A percentile compares a stretch with the other conserved stretches of the same genome.
These are phyloP conservation scores for Panthera leo DNA, from an alignment of 2,113 vertebrate genomes.

Conservation along the genomic window DNA sequence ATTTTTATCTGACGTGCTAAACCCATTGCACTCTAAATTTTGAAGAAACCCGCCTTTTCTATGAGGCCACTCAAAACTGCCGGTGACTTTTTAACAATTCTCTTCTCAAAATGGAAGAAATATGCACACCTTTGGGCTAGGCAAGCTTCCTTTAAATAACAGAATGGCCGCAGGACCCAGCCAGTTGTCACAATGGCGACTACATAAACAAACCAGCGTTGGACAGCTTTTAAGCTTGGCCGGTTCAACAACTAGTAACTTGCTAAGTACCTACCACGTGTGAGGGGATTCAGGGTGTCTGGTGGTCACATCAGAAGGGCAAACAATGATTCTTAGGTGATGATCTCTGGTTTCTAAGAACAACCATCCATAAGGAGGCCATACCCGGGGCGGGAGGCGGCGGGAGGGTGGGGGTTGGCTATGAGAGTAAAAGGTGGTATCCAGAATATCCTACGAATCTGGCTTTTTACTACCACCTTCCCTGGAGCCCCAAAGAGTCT, in stretches of 20 bases:
- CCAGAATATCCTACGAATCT: accelerated
- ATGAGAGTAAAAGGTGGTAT: neutral
- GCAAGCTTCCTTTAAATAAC: neutral
- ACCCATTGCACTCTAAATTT: neutral
- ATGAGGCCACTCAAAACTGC: neutral
- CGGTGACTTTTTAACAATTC: neutral
- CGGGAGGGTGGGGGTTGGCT: too few relatives aligned
- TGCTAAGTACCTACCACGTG: too few relatives aligned
- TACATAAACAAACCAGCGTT: neutral
- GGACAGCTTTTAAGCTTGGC: too few relatives aligned
- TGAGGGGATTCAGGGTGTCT: neutral
- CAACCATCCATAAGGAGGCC: neutral
- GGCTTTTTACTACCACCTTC: neutral
- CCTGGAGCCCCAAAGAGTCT: too few relatives aligned
- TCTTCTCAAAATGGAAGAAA: neutral
- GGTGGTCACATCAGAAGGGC: too few relatives aligned
- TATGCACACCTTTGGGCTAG: neutral
- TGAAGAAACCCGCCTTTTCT: neutral
- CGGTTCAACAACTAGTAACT: too few relatives aligned
- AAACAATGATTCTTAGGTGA: neutral
- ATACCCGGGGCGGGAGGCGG: too few relatives aligned
- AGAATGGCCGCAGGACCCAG: neutral
- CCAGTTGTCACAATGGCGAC: too few relatives aligned
- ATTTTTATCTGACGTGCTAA: neutral
- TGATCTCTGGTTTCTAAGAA: neutral